These are phyloP conservation scores for Apeira syringaria DNA, from an alignment of 2,888 invertebrate genomes.

Conservation along the genomic window DNA sequence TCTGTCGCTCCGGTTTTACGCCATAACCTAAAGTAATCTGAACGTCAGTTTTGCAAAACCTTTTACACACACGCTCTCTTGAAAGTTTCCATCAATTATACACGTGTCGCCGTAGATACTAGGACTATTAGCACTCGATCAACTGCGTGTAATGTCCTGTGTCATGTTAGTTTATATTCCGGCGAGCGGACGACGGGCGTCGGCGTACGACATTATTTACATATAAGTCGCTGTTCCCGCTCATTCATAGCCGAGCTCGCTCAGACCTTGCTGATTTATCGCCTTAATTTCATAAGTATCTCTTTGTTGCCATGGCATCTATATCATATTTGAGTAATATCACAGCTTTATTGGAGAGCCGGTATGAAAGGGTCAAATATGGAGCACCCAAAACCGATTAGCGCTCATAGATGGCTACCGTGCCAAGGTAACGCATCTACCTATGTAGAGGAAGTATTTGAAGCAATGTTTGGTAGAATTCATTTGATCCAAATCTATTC, in stretches of 20 bases:
- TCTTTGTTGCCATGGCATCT: slow-evolving; percentile 75
- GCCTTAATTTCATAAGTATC: slow-evolving; percentile 82
- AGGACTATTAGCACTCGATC: slow-evolving; percentile 54
- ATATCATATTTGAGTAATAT: slow-evolving; percentile 70
- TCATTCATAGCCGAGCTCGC: slow-evolving; percentile 69
- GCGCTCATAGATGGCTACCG: slow-evolving; percentile 27
- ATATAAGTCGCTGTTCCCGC: slow-evolving; percentile 76
- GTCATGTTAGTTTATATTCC: slow-evolving; percentile 74
- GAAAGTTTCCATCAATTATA: slow-evolving; percentile 22
- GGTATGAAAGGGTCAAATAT: slow-evolving; percentile 50
- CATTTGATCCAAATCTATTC: slow-evolving; percentile 22
- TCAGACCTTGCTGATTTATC: slow-evolving; percentile 72
- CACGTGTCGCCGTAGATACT: slow-evolving; percentile 27
- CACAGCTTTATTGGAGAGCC: slow-evolving; percentile 60
- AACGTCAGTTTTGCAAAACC: slow-evolving; percentile 60
- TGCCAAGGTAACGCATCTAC: slow-evolving; percentile 6
- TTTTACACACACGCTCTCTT: slow-evolving; percentile 17
- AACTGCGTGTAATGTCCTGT: slow-evolving; percentile 55
- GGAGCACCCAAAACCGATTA: slow-evolving; percentile 45
- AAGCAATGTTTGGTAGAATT: slow-evolving; percentile 14
- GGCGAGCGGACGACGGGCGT: slow-evolving; percentile 51
- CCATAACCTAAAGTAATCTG: slow-evolving; percentile 58
- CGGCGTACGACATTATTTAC: slow-evolving; percentile 74
- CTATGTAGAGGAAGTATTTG: slow-evolving; percentile 2
- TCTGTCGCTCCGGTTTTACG: slow-evolving; percentile 62